Conservation (phyloP, 2,888 invertebrate genomes). For the Drosophila yooni region DNA sequence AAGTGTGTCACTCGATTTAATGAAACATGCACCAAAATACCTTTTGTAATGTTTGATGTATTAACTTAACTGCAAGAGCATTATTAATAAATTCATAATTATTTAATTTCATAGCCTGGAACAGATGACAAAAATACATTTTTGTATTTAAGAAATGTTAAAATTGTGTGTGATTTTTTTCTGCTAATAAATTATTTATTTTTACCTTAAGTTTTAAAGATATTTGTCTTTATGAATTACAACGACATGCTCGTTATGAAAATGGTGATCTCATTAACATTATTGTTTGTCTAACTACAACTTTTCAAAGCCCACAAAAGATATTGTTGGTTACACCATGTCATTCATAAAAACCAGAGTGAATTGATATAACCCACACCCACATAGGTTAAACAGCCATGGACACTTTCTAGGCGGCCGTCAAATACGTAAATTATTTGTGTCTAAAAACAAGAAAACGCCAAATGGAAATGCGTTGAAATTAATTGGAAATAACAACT, state of each 20-base stretch:
- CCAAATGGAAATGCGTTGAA: slow-evolving; percentile 54
- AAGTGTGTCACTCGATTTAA: neutral
- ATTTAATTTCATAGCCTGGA: neutral
- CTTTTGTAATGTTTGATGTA: neutral
- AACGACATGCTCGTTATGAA: neutral
- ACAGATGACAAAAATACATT: neutral
- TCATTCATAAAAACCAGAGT: slow-evolving; percentile 50
- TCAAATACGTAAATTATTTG: slow-evolving; percentile 64
- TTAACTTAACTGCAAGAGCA: neutral
- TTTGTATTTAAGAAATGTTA: neutral
- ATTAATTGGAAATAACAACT: slow-evolving; percentile 67
- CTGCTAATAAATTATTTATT: neutral
- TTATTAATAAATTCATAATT: neutral
- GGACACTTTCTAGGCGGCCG: slow-evolving; percentile 48
- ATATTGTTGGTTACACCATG: slow-evolving; percentile 19
- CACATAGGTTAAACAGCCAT: slow-evolving; percentile 21
- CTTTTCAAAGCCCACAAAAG: neutral
- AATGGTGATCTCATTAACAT: slow-evolving; percentile 1
- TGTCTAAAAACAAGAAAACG: slow-evolving; percentile 32
- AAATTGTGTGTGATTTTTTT: neutral
- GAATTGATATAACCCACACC: slow-evolving; percentile 45
- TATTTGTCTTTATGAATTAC: neutral
- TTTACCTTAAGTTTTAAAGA: neutral
- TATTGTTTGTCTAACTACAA: neutral
- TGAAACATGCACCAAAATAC: slow-evolving; percentile 3